Evolutionary conservation across 2,888 invertebrate genomes (phyloP).

Genomic region (Patella pellucida): DNA sequence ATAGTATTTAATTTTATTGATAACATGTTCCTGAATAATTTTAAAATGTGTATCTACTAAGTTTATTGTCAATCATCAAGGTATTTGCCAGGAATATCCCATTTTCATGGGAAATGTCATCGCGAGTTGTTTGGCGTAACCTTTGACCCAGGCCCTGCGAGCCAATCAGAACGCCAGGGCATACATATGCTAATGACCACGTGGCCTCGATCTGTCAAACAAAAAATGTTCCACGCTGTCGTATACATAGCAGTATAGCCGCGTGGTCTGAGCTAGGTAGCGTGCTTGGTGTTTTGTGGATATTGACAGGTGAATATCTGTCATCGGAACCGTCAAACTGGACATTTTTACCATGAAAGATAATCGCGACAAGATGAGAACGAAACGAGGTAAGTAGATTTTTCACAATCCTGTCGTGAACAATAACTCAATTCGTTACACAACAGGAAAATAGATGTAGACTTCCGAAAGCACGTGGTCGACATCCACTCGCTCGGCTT

Average conservation of each 20-base stretch:
- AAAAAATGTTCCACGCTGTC: constrained; percentile 37
- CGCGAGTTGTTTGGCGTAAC: constrained; percentile 17
- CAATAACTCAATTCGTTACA: no score
- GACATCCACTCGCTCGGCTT: constrained; percentile 1
- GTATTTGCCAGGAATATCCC: not conserved
- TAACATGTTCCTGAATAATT: no score
- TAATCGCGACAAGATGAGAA: constrained; percentile 38
- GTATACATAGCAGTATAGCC: constrained; percentile 35
- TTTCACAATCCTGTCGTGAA: no score
- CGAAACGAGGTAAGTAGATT: constrained; percentile 46
- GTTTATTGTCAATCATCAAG: not conserved
- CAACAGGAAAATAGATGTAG: no score
- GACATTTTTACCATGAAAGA: constrained; percentile 12
- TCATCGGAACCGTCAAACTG: constrained; percentile 14
- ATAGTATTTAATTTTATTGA: no score
- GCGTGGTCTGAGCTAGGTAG: constrained; percentile 37
- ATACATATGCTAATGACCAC: constrained; percentile 42
- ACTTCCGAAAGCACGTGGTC: constrained; percentile 37
- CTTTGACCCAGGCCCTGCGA: constrained; percentile 16
- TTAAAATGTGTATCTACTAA: not conserved
- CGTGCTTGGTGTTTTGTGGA: not conserved
- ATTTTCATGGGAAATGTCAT: constrained; percentile 21
- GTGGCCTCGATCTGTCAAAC: constrained; percentile 57
- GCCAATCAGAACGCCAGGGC: constrained; percentile 23
- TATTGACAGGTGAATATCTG: constrained; percentile 16